Evolutionary conservation across 2,113 vertebrate genomes (phyloP), one percentile per base, ranked within the genome.

Genomic region (Micromys minutus): DNA sequence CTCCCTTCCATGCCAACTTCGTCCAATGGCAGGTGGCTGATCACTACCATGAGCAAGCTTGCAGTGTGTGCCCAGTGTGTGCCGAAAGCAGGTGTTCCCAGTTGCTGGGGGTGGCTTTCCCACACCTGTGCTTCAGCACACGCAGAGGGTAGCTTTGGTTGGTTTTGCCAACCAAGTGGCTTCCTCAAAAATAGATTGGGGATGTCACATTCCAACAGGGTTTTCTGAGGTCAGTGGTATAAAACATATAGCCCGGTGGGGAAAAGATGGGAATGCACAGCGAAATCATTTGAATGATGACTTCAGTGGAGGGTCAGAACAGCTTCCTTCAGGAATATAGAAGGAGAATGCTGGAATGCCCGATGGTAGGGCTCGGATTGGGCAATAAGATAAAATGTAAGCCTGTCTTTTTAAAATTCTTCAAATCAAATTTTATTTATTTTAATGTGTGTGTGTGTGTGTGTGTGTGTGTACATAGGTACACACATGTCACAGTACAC

Each of bases 51-150:
- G 39, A 84, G 34, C 80, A n/a, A 84, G 92, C 84, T n/a, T 42
- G 22, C 89, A 91, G 0, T 93, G 50, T 52, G 71, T 94, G 87
- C 59, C 52, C 89, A 91, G 0, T 93, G 50, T 52, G 71, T 94
- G 87, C 59, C 52, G 11, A 74, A 61, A 95, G 93, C 97, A 97
- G 95, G 94, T 96, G 97, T 88, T 59, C 90, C 55, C 94, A 85
- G 86, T 88, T 97, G 96, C 86, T 94, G 76, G 81, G 72, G 80
- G 92, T 67, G 90, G 85, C 81, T 94, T 80, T 88, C 71, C 50
- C 92, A 79, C 77, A 80, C 80, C 71, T 57, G 50, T 89, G 89
- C 94, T 85, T 52, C n/a, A 31, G 26, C 13, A 36, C 26, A 69
- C 71, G 61, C 85, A 92, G 86, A 85, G 55, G 21, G 63, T 86